Evolutionary conservation across 2,888 invertebrate species (phyloP).

Genomic region (Dasysyrphus albostriatus): DNA sequence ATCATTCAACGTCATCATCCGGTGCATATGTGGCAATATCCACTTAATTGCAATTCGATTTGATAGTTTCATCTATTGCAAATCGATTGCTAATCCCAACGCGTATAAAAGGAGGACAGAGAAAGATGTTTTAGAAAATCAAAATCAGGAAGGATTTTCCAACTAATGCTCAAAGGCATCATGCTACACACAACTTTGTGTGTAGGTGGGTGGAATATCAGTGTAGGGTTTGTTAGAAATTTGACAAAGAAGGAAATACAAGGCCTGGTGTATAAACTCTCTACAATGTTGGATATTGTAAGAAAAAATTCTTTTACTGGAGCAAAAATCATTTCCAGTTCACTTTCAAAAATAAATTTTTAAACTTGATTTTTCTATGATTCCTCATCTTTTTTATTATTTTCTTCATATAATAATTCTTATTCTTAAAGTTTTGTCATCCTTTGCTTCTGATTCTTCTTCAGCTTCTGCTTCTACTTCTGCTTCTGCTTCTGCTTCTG

Average conservation of each 20-base stretch:
- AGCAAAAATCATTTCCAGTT: too few species aligned
- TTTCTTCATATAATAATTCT: too few species aligned
- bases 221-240: neutral
- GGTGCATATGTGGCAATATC: constrained; percentile 67
- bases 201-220: neutral
- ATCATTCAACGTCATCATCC: constrained; percentile 66
- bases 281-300: neutral
- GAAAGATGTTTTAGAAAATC: constrained; percentile 15
- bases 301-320: too few species aligned
- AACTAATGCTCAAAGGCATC: neutral
- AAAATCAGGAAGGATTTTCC: neutral
- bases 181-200: neutral
- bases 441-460: neutral
- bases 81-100: constrained; percentile 64
- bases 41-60: constrained; percentile 73
- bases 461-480: too few species aligned
- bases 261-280: neutral
- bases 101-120: neutral
- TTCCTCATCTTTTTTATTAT: too few species aligned
- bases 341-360: too few species aligned
- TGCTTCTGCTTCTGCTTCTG: too few species aligned
- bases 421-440: too few species aligned
- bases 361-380: too few species aligned
- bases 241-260: too few species aligned
- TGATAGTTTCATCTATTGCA: constrained; percentile 50